Evolutionary conservation across 2,797 vertebrate genomes (phyloP).

Genomic region (Amphiprion clarkii): DNA sequence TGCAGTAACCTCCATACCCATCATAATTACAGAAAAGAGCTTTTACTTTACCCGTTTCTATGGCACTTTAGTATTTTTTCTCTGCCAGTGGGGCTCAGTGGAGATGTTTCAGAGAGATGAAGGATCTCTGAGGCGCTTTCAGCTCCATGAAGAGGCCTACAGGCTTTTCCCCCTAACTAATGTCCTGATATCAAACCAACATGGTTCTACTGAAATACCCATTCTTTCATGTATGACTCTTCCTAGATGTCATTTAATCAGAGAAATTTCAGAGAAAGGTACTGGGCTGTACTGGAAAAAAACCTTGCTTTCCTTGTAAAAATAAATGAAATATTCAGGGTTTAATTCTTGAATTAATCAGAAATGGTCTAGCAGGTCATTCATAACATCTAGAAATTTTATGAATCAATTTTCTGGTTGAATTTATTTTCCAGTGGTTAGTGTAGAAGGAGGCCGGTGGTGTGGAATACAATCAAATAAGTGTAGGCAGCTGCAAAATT

Average conservation of each 20-base stretch:
- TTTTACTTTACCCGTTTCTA: slow-evolving; percentile 45
- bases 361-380: not conserved
- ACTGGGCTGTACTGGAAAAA: not conserved
- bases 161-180: not conserved
- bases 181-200: not conserved
- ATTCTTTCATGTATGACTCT: not conserved
- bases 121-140: slow-evolving; percentile 50
- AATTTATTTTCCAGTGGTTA: not conserved
- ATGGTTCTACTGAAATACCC: not conserved
- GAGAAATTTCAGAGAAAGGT: no score
- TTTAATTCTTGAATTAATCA: not conserved
- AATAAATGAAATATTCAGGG: no score
- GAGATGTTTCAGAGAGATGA: slow-evolving; percentile 28
- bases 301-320: not conserved
- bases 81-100: slow-evolving; percentile 1
- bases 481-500: slow-evolving; percentile 20
- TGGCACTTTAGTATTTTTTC: slow-evolving; percentile 45
- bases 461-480: slow-evolving; percentile 23
- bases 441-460: not conserved
- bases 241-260: not conserved
- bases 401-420: slow-evolving; percentile 22
- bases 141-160: not conserved
- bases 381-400: not conserved
- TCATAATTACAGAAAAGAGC: slow-evolving; percentile 51
- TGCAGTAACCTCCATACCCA: slow-evolving; percentile 38